Base-by-base conservation (phyloP, 2,888 invertebrate genomes). In the Platerodrilus igneus region DNA sequence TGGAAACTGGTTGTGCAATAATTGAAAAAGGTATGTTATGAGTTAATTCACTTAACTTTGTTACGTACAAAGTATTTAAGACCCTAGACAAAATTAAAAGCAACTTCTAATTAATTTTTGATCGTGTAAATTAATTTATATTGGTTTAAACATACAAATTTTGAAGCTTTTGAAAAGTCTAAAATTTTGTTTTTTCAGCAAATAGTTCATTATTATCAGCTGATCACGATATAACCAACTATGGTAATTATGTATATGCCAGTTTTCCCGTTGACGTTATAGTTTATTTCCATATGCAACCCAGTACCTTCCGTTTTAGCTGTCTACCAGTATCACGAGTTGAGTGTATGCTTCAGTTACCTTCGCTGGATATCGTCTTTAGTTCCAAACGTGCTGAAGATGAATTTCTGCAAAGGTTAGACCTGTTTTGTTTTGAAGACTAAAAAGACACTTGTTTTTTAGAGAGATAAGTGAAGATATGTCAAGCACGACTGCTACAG, bases 181-280 rank as follows among this genome's bases (percentile, higher is more conserved):
- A n/a, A n/a, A n/a, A n/a, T n/a, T n/a, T n/a, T n/a, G n/a, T n/a
- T n/a, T n/a, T 43, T 36, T 11, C 16, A 47, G 47, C 41, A 1
- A 46, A 43, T 16, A 45, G 45, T 9, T 51, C 56, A 3, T 25
- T 50, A 11, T 27, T 55, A 16, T 44, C 60, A 8, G 40, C 67
- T 1, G 75, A 69, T 59, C 72, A 74, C 57, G 78, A 75, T 52
- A 64, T 71, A n/a, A 71, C 76, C 20, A 77, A 80, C 50, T 80
- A 81, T 56, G 83, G 82, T 1, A 84, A 84, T 67, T 88, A 87
- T 60, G 87, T 86, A 51, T 90, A 90, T 64, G 86, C 91, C 20
- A 92, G 94, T 36, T 96, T 99, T 68, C 97, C 97, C 0, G 95
- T 99, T 1, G 97, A 99, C 70, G 95, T 99, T 14, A 90, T 99